Evolutionary conservation across 2,888 invertebrate genomes (phyloP).

Genomic region (Cephus sareptanus): DNA sequence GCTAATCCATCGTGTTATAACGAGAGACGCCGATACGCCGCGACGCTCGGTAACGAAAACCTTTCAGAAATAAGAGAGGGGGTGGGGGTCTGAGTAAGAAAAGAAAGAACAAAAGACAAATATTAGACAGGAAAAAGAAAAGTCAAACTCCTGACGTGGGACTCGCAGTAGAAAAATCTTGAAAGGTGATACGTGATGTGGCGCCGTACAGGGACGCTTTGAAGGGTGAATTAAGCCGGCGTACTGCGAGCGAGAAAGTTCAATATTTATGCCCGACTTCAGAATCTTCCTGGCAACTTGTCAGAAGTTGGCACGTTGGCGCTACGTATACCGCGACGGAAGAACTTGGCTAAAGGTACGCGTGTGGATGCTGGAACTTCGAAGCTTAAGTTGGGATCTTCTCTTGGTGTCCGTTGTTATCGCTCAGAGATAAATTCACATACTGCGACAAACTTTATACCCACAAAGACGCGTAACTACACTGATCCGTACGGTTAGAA

Average conservation of each 20-base stretch:
- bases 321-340: neutral
- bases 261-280: constrained; percentile 8
- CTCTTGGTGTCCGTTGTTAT: neutral
- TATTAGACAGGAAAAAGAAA: neutral
- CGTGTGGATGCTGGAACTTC: neutral
- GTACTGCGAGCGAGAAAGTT: neutral
- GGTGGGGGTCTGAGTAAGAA: neutral
- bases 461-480: neutral
- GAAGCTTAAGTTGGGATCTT: neutral
- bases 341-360: constrained; percentile 1
- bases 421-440: constrained; percentile 11
- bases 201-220: neutral
- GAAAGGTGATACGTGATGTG: neutral
- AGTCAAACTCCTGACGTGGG: neutral
- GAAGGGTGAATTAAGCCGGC: neutral
- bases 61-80: neutral
- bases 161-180: neutral
- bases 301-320: neutral
- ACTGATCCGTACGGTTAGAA: neutral
- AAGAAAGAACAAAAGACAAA: neutral
- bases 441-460: neutral
- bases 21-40: neutral
- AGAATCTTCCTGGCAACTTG: constrained; percentile 7
- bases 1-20: neutral
- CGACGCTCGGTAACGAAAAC: neutral